These are phyloP conservation scores for Anguilla obscura DNA, from an alignment of 2,797 vertebrate species.

Conservation along the genomic window DNA sequence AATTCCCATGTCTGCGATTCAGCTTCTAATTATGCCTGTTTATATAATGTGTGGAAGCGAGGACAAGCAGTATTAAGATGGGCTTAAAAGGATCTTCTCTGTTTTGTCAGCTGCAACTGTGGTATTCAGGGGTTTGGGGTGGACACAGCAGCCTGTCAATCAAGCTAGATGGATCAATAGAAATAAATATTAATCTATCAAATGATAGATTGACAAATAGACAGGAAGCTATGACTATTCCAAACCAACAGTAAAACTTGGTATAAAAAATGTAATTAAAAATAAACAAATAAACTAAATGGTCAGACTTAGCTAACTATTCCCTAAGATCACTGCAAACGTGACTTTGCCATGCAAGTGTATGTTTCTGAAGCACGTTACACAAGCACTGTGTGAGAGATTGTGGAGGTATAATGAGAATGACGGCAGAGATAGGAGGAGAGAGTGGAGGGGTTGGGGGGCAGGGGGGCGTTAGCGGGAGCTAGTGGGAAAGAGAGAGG, in stretches of 20 bases:
- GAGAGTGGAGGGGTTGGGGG: slow-evolving; percentile 26
- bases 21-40: slow-evolving; percentile 32
- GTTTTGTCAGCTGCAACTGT: slow-evolving; percentile 51
- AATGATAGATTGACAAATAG: neutral
- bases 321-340: slow-evolving; percentile 14
- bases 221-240: neutral
- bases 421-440: slow-evolving; percentile 34
- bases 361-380: slow-evolving; percentile 45
- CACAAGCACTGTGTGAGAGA: slow-evolving; percentile 37
- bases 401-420: slow-evolving; percentile 42
- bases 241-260: slow-evolving; percentile 23
- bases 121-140: slow-evolving; percentile 6
- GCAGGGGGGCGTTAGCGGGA: slow-evolving; percentile 17
- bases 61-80: slow-evolving; percentile 30
- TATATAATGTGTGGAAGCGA: slow-evolving; percentile 25
- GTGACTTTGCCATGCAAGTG: slow-evolving; percentile 11
- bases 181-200: slow-evolving; percentile 2
- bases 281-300: neutral
- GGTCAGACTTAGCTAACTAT: slow-evolving; percentile 38
- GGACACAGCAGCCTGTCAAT: slow-evolving; percentile 27
- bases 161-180: slow-evolving; percentile 7
- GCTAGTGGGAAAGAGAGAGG: slow-evolving; percentile 36
- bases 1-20: slow-evolving; percentile 36
- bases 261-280: neutral
- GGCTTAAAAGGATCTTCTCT: slow-evolving; percentile 33